phyloP scores from a whole-genome alignment of 2,797 vertebrate species.

The Buceros bicornis region DNA sequence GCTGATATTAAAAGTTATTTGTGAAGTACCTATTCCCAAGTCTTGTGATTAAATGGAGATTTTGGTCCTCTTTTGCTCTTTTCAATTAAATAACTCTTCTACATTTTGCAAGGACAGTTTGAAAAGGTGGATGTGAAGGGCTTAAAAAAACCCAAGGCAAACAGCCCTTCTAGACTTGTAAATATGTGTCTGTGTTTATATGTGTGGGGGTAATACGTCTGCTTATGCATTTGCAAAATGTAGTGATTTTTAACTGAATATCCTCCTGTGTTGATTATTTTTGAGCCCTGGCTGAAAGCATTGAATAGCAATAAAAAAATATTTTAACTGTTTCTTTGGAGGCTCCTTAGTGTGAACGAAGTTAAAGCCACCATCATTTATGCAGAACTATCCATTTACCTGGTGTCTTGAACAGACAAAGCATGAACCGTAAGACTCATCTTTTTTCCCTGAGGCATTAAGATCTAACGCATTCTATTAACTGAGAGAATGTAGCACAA shows the following conservation, averaged over 20 bases:
- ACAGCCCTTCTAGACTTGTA: neutral
- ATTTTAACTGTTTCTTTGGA: neutral
- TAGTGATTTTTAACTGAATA: neutral
- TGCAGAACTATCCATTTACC: neutral
- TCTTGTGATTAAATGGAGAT: neutral
- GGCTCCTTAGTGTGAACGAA: neutral
- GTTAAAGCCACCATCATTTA: neutral
- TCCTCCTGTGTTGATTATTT: neutral
- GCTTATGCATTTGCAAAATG: neutral
- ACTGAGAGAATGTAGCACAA: constrained; percentile 33
- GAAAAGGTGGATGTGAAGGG: neutral
- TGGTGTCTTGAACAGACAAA: constrained; percentile 34
- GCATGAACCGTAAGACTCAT: neutral
- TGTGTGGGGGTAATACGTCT: neutral
- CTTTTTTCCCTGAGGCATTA: neutral
- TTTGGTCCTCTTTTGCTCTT: neutral
- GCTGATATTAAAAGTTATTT: neutral
- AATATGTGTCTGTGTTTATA: neutral
- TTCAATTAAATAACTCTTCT: neutral
- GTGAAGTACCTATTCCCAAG: neutral
- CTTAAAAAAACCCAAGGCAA: neutral
- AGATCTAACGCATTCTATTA: constrained; percentile 17
- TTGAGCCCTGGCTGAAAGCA: neutral
- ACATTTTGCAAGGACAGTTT: neutral
- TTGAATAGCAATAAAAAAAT: neutral